These are phyloP conservation scores for Hyposoter dolosus DNA, from an alignment of 2,888 invertebrate species.

Conservation along the genomic window DNA sequence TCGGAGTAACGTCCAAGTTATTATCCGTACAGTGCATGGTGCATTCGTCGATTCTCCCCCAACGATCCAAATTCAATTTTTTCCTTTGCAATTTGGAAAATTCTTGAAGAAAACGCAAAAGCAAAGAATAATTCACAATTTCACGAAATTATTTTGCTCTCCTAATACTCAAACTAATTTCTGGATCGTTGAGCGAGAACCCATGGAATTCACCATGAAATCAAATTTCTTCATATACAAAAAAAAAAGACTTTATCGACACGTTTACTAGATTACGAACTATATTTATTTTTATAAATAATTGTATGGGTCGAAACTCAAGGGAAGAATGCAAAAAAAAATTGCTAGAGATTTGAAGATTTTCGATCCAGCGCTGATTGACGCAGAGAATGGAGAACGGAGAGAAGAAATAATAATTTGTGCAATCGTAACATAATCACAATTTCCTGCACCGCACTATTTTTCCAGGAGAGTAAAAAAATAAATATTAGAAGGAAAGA, in stretches of 20 bases:
- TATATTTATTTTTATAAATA: conserved; percentile 72
- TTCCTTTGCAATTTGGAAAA: background rate
- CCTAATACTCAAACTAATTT: background rate
- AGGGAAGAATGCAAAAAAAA: conserved; percentile 8
- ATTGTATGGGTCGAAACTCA: conserved; percentile 54
- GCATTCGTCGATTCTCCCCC: conserved; percentile 6
- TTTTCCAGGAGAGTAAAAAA: conserved; percentile 29
- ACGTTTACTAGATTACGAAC: conserved; percentile 68
- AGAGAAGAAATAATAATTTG: conserved; percentile 23
- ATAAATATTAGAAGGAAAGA: background rate
- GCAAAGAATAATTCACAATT: background rate
- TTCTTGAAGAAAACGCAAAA: background rate
- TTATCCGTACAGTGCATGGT: conserved; percentile 50
- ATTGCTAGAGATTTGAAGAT: conserved; percentile 42
- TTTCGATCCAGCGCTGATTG: conserved; percentile 11
- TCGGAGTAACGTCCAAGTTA: conserved; percentile 49
- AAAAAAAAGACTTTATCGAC: conserved; percentile 66
- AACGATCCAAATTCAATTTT: conserved; percentile 24
- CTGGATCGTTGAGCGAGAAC: background rate
- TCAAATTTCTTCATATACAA: conserved; percentile 58
- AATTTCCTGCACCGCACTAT: conserved; percentile 49
- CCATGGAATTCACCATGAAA: background rate
- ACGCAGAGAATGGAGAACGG: background rate
- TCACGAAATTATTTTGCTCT: background rate
- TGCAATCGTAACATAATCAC: conserved; percentile 31